These are phyloP conservation scores for Psephotus haematonotus DNA, from an alignment of 2,113 vertebrate species.

Conservation along the genomic window DNA sequence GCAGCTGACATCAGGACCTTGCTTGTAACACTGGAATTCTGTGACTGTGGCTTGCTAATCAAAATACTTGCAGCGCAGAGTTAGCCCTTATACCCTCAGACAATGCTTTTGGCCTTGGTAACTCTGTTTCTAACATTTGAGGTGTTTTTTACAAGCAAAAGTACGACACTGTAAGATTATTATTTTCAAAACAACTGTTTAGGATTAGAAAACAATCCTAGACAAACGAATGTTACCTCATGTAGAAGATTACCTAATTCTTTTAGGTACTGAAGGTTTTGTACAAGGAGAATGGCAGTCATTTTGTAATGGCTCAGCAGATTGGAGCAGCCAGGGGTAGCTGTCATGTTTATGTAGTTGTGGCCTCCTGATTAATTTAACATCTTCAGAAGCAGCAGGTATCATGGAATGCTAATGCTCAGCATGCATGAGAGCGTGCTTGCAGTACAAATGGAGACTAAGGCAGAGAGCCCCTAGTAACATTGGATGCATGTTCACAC, in stretches of 20 bases:
- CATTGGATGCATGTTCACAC: rapidly evolving
- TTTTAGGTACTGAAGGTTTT: neutral
- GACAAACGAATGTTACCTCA: neutral
- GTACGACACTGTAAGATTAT: neutral
- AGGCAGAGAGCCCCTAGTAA: neutral
- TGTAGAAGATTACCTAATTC: neutral
- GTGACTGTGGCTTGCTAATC: neutral
- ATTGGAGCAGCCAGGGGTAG: neutral
- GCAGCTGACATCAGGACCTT: neutral
- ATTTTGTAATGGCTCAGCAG: neutral
- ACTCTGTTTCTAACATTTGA: neutral
- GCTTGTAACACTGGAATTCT: neutral
- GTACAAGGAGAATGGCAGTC: neutral
- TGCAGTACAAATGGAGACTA: neutral
- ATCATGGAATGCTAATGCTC: neutral
- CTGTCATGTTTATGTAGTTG: neutral
- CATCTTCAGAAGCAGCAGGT: neutral
- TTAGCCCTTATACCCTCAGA: neutral
- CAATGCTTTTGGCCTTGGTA: neutral
- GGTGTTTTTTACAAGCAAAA: neutral
- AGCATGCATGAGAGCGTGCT: neutral
- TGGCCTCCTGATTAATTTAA: neutral
- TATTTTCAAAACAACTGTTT: neutral
- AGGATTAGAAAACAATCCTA: neutral
- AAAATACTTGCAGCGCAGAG: neutral